A percentile compares a stretch with the other conserved stretches of the same genome.
Evolutionary conservation across 2,113 vertebrate genomes (phyloP).

Genomic region (Anoplopoma fimbria): DNA sequence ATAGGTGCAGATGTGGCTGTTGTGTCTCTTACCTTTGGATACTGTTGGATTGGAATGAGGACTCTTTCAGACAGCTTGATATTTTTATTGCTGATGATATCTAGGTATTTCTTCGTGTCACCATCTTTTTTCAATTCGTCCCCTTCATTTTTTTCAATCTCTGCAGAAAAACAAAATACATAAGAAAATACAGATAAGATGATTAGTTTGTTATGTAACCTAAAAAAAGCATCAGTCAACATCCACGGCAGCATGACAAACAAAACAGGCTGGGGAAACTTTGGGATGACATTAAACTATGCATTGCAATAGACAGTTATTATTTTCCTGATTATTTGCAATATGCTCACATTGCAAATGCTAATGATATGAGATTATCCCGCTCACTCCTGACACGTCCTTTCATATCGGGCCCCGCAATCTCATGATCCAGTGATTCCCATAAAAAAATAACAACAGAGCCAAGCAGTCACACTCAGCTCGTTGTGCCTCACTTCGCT

Average conservation of each 20-base stretch:
- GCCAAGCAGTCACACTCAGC: conserved; percentile 37
- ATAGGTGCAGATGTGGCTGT: neutral
- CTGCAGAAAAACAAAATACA: conserved; percentile 80
- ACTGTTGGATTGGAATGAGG: conserved; percentile 97
- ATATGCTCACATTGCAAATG: conserved; percentile 49
- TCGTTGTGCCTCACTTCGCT: conserved; percentile 29
- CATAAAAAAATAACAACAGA: conserved; percentile 65
- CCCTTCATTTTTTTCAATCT: conserved; percentile 96
- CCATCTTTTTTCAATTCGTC: conserved; percentile 94
- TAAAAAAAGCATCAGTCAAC: conserved; percentile 29
- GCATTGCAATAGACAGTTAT: conserved; percentile 24
- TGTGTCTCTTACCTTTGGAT: conserved; percentile 93
- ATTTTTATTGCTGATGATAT: conserved; percentile 99
- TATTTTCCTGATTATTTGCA: conserved; percentile 38
- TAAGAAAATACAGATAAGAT: conserved; percentile 5
- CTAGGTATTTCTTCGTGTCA: conserved; percentile 96
- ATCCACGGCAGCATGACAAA: conserved; percentile 14
- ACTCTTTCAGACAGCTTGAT: conserved; percentile 98
- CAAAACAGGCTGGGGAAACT: conserved; percentile 27
- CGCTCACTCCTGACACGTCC: conserved; percentile 36
- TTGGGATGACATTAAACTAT: conserved; percentile 17
- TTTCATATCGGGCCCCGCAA: conserved; percentile 46
- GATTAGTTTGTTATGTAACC: conserved; percentile 26
- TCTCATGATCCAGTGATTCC: conserved; percentile 63
- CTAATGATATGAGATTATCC: conserved; percentile 58